Percentiles rank a stretch among this genome's conserved stretches.
phyloP scores from a whole-genome alignment of 2,888 invertebrate genomes.

The Drosophila infuscata region DNA sequence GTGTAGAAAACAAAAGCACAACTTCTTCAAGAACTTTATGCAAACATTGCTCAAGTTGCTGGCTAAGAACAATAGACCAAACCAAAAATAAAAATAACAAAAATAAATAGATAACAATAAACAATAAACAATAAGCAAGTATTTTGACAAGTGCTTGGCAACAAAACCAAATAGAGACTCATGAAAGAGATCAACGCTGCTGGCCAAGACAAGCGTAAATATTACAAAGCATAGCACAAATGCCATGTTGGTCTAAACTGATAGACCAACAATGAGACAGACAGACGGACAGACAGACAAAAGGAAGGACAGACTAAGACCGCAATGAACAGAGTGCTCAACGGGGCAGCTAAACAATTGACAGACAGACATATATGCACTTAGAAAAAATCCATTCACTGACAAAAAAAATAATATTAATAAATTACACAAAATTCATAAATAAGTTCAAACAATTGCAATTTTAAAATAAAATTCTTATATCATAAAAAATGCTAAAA shows the following conservation, averaged over 20 bases:
- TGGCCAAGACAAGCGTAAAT: constrained; percentile 79
- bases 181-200: constrained; percentile 71
- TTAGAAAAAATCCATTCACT: not conserved
- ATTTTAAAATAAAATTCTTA: not conserved
- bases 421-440: too few species aligned
- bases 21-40: constrained; percentile 50
- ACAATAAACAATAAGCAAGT: constrained; percentile 56
- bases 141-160: constrained; percentile 74
- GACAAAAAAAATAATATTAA: too few species aligned
- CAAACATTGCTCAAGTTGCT: constrained; percentile 58
- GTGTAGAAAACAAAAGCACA: constrained; percentile 10
- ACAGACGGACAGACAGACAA: not conserved
- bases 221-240: constrained; percentile 70
- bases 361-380: constrained; percentile 63
- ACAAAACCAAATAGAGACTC: constrained; percentile 49
- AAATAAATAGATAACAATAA: constrained; percentile 26
- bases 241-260: constrained; percentile 67
- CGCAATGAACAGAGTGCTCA: constrained; percentile 59
- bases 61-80: constrained; percentile 45
- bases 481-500: not conserved
- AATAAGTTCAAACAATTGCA: not conserved
- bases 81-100: not conserved
- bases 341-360: constrained; percentile 64
- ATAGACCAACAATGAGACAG: constrained; percentile 29
- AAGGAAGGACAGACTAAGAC: constrained; percentile 22